Conservation (phyloP, 2,797 vertebrate genomes). For the Glossophaga mutica region DNA sequence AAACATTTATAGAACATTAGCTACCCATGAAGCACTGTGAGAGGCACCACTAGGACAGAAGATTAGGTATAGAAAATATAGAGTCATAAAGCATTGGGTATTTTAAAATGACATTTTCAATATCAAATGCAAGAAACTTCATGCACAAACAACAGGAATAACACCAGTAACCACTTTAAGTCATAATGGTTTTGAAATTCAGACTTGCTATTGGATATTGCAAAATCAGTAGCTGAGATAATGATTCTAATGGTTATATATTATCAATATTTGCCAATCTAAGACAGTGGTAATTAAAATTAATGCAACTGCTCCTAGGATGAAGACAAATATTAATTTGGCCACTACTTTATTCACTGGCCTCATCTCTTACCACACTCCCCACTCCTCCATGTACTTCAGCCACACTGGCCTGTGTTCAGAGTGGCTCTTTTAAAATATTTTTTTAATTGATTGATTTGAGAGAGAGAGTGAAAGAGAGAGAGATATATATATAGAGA, state of each 20-base stretch:
- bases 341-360: background rate
- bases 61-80: background rate
- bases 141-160: background rate
- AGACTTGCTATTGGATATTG: background rate
- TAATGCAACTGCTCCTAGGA: background rate
- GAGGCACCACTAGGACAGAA: background rate
- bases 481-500: too few species aligned
- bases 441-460: too few species aligned
- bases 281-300: constrained; percentile 41
- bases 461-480: too few species aligned
- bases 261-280: background rate
- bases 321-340: constrained; percentile 19
- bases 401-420: background rate
- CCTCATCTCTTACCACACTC: background rate
- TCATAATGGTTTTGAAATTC: background rate
- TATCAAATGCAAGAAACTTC: background rate
- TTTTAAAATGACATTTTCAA: constrained; percentile 17
- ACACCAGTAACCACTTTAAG: background rate
- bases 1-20: background rate
- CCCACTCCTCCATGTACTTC: background rate
- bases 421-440: background rate
- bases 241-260: constrained; percentile 16
- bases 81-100: background rate
- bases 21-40: background rate
- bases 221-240: constrained; percentile 8